A percentile compares a stretch with the other conserved stretches of the same genome.
These are phyloP conservation scores for Apis florea DNA, from an alignment of 1,140 invertebrate genomes.

Conservation along the genomic window DNA sequence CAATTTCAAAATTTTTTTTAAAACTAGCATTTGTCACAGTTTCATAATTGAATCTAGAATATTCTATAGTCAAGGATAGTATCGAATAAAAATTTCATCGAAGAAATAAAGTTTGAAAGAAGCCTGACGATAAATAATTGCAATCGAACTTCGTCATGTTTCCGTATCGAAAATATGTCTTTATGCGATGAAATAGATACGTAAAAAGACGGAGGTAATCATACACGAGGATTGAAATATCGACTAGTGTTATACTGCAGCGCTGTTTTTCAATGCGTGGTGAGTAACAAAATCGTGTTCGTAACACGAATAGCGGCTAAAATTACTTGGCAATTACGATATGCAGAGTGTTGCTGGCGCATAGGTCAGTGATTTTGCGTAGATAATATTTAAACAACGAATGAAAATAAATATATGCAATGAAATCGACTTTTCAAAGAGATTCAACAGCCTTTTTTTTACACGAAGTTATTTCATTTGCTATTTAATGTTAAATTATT, in stretches of 20 bases:
- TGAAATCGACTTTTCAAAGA: neutral
- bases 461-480: neutral
- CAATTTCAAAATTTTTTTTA: neutral
- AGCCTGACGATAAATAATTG: constrained; percentile 15
- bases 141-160: neutral
- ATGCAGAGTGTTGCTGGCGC: constrained; percentile 10
- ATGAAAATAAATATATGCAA: neutral
- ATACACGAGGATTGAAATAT: constrained; percentile 39
- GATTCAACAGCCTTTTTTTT: neutral
- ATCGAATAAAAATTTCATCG: constrained; percentile 11
- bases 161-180: neutral
- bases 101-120: neutral
- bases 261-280: neutral
- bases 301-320: constrained; percentile 25
- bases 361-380: neutral
- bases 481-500: too few species aligned
- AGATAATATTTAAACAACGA: constrained; percentile 21
- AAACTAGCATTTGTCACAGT: too few species aligned
- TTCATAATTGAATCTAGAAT: neutral
- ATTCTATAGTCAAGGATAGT: neutral
- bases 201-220: constrained; percentile 18
- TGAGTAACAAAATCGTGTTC: constrained; percentile 13
- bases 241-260: constrained; percentile 6
- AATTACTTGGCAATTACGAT: constrained; percentile 48
- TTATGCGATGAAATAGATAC: constrained; percentile 16